A percentile compares a stretch with the other conserved stretches of the same genome.
These are phyloP conservation scores for Erebia palarica DNA, from an alignment of 2,888 invertebrate genomes.

Conservation along the genomic window DNA sequence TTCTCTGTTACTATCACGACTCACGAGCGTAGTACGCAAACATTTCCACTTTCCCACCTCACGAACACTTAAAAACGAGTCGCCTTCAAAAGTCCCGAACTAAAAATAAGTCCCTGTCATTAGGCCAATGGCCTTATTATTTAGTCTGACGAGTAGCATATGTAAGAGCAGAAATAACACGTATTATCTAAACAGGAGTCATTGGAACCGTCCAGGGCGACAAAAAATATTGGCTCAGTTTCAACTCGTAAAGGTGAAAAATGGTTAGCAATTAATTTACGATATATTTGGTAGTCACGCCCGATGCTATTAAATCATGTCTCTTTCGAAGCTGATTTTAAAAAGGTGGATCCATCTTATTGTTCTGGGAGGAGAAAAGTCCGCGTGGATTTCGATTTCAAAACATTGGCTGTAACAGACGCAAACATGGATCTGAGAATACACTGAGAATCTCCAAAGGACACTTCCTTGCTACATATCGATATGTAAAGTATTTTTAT, in stretches of 20 bases:
- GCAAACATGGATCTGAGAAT: neutral
- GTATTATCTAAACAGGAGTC: constrained; percentile 77
- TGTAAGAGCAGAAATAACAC: constrained; percentile 75
- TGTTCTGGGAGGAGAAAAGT: neutral
- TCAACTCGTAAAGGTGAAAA: constrained; percentile 54
- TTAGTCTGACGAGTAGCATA: constrained; percentile 78
- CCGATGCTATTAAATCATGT: neutral
- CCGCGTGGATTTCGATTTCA: neutral
- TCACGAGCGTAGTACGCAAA: constrained; percentile 29
- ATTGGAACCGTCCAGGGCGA: constrained; percentile 46
- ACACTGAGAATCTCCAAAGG: neutral
- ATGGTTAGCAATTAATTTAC: constrained; percentile 19
- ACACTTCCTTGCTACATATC: neutral
- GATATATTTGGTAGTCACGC: constrained; percentile 20
- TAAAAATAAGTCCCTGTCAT: constrained; percentile 73
- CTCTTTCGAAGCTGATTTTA: constrained; percentile 1
- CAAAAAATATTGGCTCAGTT: constrained; percentile 69
- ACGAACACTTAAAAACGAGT: constrained; percentile 57
- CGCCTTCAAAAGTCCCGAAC: constrained; percentile 65
- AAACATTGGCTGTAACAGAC: neutral
- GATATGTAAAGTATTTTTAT: too few relatives aligned
- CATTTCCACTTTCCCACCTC: constrained; percentile 45
- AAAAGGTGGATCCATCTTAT: constrained; percentile 9
- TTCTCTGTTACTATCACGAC: constrained; percentile 21
- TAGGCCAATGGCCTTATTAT: constrained; percentile 82